phyloP scores from a whole-genome alignment of 2,888 invertebrate genomes.

The Euzophera pinguis region DNA sequence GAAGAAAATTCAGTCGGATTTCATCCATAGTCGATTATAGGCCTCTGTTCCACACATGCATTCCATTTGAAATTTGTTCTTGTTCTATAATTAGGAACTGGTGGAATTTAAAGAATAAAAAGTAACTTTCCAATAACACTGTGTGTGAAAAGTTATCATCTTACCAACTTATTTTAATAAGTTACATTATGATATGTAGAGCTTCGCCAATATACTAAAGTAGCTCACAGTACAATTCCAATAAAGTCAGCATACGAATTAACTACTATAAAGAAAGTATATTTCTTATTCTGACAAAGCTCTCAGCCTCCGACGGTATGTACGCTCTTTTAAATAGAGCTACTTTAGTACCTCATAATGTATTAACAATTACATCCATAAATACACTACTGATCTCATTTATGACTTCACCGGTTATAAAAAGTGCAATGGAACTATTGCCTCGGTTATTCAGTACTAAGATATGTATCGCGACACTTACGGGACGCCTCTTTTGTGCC shows the following conservation, averaged over 20 bases:
- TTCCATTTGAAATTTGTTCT: no score
- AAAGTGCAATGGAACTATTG: conserved; percentile 54
- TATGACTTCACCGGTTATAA: conserved; percentile 29
- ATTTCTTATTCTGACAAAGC: not conserved
- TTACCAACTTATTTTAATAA: no score
- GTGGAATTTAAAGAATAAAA: no score
- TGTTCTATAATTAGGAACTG: no score
- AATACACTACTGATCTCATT: conserved; percentile 9
- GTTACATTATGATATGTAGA: no score
- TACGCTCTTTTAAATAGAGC: not conserved
- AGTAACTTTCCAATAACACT: no score
- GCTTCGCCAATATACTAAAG: not conserved
- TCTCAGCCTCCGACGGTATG: not conserved
- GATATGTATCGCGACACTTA: conserved; percentile 71
- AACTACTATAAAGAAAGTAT: not conserved
- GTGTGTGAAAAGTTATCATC: no score
- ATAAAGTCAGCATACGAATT: not conserved
- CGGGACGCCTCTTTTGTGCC: conserved; percentile 67
- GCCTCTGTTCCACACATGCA: no score
- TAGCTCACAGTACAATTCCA: not conserved
- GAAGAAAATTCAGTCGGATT: no score
- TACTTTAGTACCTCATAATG: conserved; percentile 5
- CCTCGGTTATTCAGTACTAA: conserved; percentile 50
- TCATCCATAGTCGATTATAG: no score
- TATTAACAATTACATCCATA: conserved; percentile 3